Evolutionary conservation across 1,140 invertebrate species (phyloP), one percentile per base, ranked within the genome.

Genomic region (Kradibia gibbosae): DNA sequence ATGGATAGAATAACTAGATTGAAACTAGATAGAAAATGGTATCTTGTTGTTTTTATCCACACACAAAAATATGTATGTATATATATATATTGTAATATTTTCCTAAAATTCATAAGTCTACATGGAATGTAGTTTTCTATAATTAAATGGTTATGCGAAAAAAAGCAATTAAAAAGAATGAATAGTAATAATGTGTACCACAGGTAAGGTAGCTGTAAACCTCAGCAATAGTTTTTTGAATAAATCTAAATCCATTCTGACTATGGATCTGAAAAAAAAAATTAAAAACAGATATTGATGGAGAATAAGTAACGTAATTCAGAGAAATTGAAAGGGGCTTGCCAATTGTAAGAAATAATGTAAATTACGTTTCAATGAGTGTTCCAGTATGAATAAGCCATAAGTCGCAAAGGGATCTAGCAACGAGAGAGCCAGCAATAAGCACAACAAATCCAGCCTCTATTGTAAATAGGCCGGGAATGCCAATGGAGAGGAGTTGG

Each of bases 371-470:
- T 93, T 99, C 98, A 86, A 99, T 95, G 78, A 96, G 93, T 3
- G 98, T 99, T 22, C 95, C 95, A 90, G 97, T 97, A 85, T 97
- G 95, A 84, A 99, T 99, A 92, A 99, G 95, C 97, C 98, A 99
- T 70, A 99, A 93, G 92, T 99, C 98, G 88, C 97, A 99, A 36
- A 98, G 93, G 0, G 98, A 99, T 87, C 98, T 93, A 8, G 95
- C 93, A 15, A 99, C 92, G 13, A 99, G 92, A 36, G 96, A 94
- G 13, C 90, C 85, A 10, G 98, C 98, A 60, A 99, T 95, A 13
- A 99, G 87, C 3, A 94, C 82, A 87, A 98, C 91, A 83, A 96
- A 97, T 62, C 95, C 96, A 81, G 93, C 92, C 92, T 98, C 96
- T 57, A 94, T 89, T 22, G 94, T 93, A 87, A 94, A 93, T 36